Base-by-base conservation (phyloP, 1,140 invertebrate species). In the Plodia interpunctella region DNA sequence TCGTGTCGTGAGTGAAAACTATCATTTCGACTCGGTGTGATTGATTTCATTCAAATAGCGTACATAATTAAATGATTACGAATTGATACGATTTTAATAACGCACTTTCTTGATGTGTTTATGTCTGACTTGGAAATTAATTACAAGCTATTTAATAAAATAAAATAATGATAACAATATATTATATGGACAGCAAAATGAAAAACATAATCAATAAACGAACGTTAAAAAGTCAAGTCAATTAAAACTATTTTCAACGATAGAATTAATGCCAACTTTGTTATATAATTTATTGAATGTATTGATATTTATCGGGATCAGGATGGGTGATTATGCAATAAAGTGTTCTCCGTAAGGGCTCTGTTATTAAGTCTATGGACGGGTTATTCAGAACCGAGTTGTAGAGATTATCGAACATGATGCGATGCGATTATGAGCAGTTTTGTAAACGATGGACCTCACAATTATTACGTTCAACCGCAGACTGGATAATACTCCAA, bases 371-470 rank as follows among this genome's bases (percentile, higher is more conserved):
- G 38, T 1, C 38, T 44, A 35, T 35, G 9, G 38, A 17, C 38
- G 38, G 15, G 38, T 44, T 44, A 44, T 44, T 15, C 38, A 44
- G 38, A 44, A 44, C 15, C 38, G 38, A 44, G 38, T 17, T 17
- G 38, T 17, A 44, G 38, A 44, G 5, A 44, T 44, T 44, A 44
- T 44, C 38, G 38, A 44, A 44, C 38, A 44, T 32, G 30, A 32
- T 32, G 30, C 38, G n/a, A 44, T 44, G 38, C 38, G 13, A 44
- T 44, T 44, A 44, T 44, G 15, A 44, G 38, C 38, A 44, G 38
- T 44, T 44, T 44, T 44, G 38, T 44, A 44, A 44, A 44, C 15
- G 38, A 44, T 44, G 38, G 38, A 15, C 13, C 38, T 44, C 38
- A 44, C 15, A 44, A 44, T 44, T n/a, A 44, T 44, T 44, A 44